Evolutionary conservation across 2,888 invertebrate species (phyloP), one percentile per base, ranked within the genome.

Genomic region (Polydrusus tereticollis): DNA sequence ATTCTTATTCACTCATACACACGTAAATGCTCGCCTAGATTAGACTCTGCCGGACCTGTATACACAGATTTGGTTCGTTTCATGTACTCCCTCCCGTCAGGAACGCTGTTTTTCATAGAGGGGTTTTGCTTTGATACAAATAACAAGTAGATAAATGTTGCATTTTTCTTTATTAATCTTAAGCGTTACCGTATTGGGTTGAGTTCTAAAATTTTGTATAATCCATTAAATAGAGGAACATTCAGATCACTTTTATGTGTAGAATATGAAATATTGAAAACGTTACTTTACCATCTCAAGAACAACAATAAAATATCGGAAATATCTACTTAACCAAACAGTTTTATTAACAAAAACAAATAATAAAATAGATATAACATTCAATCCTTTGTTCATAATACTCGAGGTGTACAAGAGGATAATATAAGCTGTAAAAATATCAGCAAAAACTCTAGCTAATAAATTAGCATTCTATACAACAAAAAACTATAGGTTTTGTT

Each of bases 341-440:
- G 38, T 58, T 58, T 58, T 58, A 58, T 58, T 58, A 58, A 58
- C 58, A 58, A 58, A 58, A 58, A 58, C 58, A 58, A 58, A 58
- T 58, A 58, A 58, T 58, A 58, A 58, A 58, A 58, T 58, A 38
- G 41, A 41, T 58, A 38, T 38, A 58, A 58, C 58, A 58, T 38
- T 33, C 16, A 55, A 58, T 20, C 36, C 18, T 58, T 21, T 58
- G 14, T 36, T 38, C n/a, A 0, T 58, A 58, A 58, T 58, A 58
- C 58, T 58, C 38, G 18, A 57, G 33, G 26, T 57, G n/a, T 33
- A 36, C 7, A 29, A 50, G 12, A 50, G 26, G n/a, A 38, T 8
- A 38, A 18, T 38, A 57, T 57, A 6, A 41, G 14, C 14, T 38
- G 20, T 38, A 58, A 47, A 50, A 21, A 33, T 50, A 26, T 50